Conservation (phyloP, 2,888 invertebrate genomes). For the Lagria hirta region DNA sequence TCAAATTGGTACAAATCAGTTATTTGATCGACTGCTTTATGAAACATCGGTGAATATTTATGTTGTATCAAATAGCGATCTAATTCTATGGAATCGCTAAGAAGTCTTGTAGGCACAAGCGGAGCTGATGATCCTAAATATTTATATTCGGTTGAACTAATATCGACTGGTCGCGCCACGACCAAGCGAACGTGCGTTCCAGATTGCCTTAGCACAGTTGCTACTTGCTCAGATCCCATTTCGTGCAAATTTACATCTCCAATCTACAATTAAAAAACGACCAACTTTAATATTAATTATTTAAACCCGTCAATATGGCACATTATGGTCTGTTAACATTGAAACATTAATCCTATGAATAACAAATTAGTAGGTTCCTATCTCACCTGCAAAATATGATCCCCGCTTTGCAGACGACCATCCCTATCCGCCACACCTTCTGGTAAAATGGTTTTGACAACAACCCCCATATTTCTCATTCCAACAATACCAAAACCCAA, state of each 20-base stretch:
- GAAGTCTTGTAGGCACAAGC: constrained; percentile 68
- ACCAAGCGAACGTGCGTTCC: constrained; percentile 93
- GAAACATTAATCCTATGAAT: too few species aligned
- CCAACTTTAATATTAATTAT: background rate
- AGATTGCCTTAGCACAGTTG: constrained; percentile 91
- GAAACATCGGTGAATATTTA: constrained; percentile 74
- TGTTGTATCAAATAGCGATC: constrained; percentile 84
- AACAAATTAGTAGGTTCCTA: too few species aligned
- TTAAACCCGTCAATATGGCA: background rate
- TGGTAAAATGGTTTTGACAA: constrained; percentile 96
- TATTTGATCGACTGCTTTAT: constrained; percentile 38
- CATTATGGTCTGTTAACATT: too few species aligned
- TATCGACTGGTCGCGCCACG: constrained; percentile 89
- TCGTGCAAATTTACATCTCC: constrained; percentile 77
- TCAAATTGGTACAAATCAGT: constrained; percentile 50
- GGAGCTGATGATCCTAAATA: constrained; percentile 62
- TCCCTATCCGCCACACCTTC: constrained; percentile 98
- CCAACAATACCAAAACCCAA: constrained; percentile 99
- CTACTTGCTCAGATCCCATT: constrained; percentile 98
- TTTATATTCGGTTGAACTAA: constrained; percentile 60
- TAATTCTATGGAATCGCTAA: constrained; percentile 84
- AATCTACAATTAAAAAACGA: too few species aligned
- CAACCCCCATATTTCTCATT: constrained; percentile 96
- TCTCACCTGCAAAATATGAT: constrained; percentile 94
- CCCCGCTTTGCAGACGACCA: constrained; percentile 94